Percentiles rank a stretch among this genome's conserved stretches.
Evolutionary conservation across 2,797 vertebrate genomes (phyloP).

Genomic region (Limnodromus scolopaceus): DNA sequence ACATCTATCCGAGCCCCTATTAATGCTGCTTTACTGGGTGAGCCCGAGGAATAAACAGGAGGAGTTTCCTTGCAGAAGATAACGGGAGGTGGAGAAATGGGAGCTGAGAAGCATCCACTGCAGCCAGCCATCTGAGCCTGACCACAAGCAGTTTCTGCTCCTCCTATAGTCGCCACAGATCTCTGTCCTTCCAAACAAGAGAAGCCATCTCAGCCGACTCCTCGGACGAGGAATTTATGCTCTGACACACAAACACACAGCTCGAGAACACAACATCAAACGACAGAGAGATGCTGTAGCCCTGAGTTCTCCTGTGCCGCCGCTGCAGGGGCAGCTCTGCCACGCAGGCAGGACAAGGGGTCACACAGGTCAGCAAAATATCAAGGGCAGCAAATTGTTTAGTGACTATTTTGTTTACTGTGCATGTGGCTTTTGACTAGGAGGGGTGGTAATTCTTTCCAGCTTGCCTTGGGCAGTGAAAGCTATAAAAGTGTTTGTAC

Average conservation of each 20-base stretch:
- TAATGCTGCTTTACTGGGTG: background rate
- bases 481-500: background rate
- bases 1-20: accelerated
- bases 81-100: accelerated
- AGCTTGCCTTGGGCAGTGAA: slow-evolving; percentile 8
- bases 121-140: background rate
- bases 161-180: accelerated
- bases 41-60: background rate
- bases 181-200: background rate
- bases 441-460: background rate
- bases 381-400: slow-evolving; percentile 46
- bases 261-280: background rate
- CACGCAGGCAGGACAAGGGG: background rate
- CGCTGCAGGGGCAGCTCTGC: background rate
- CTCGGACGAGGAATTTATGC: background rate
- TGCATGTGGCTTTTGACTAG: slow-evolving; percentile 2
- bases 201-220: background rate
- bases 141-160: background rate
- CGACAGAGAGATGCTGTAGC: accelerated
- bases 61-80: background rate
- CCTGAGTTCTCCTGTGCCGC: accelerated
- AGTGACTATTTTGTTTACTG: slow-evolving; percentile 15
- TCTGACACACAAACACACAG: background rate
- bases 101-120: background rate
- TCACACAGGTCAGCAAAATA: background rate